phyloP scores from a whole-genome alignment of 2,797 vertebrate genomes.

The Sebastes vulpes region DNA sequence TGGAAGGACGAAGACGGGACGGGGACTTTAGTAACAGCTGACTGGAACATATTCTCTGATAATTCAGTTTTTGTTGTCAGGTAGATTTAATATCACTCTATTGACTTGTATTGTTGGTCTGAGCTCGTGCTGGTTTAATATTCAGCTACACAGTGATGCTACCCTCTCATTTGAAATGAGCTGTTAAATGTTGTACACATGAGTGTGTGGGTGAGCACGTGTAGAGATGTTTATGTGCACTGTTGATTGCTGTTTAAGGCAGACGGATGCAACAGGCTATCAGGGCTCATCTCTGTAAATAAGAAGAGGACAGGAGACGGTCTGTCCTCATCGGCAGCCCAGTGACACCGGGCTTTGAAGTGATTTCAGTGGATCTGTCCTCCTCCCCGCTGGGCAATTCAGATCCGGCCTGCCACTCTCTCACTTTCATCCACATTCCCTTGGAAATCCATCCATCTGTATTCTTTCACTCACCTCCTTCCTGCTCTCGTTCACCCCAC shows the following conservation, averaged over 20 bases:
- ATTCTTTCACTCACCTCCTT: constrained; percentile 67
- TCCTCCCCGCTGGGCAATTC: constrained; percentile 77
- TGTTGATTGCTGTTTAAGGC: constrained; percentile 58
- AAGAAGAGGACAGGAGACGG: constrained; percentile 66
- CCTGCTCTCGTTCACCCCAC: constrained; percentile 50
- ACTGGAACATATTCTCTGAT: background rate
- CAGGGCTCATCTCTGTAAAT: constrained; percentile 85
- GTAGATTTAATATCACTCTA: background rate
- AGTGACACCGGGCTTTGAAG: constrained; percentile 88
- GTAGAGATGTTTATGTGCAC: constrained; percentile 64
- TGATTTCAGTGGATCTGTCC: constrained; percentile 78
- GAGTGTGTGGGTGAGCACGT: background rate
- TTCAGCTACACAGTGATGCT: background rate
- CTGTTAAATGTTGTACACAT: background rate
- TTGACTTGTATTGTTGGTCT: constrained; percentile 15
- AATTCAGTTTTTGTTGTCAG: background rate
- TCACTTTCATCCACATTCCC: constrained; percentile 81
- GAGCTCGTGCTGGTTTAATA: background rate
- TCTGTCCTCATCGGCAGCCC: constrained; percentile 85
- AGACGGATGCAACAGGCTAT: constrained; percentile 56
- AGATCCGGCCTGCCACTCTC: constrained; percentile 73
- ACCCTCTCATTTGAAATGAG: constrained; percentile 19
- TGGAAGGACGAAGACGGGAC: constrained; percentile 7
- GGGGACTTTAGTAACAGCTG: constrained; percentile 11
- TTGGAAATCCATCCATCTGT: constrained; percentile 82